Evolutionary conservation across 2,113 vertebrate genomes (phyloP).

Genomic region (Dicrurus megarhynchus): DNA sequence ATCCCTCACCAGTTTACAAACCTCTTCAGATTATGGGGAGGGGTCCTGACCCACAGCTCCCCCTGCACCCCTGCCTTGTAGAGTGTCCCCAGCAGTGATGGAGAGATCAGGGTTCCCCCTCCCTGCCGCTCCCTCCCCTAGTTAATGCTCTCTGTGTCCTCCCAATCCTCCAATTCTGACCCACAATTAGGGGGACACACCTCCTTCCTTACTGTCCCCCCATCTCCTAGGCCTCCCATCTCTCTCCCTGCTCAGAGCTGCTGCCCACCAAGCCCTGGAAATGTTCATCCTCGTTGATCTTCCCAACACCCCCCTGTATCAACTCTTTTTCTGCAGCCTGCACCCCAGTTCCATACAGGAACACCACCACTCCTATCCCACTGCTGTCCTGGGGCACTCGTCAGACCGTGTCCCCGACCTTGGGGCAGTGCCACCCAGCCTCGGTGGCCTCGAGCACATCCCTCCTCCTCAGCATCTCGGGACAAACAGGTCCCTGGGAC

Average conservation of each 20-base stretch:
- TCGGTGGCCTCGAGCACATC: neutral
- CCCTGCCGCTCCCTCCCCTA: neutral
- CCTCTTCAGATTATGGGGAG: neutral
- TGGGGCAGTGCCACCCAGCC: neutral
- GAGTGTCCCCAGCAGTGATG: neutral
- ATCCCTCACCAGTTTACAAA: neutral
- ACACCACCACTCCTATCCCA: neutral
- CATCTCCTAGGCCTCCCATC: neutral
- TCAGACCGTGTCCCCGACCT: neutral
- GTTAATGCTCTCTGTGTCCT: neutral
- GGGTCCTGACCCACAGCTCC: neutral
- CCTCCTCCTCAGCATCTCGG: neutral
- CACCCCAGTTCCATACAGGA: neutral
- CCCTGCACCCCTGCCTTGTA: neutral
- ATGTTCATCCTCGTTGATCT: neutral
- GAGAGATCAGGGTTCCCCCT: neutral
- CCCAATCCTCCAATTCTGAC: neutral
- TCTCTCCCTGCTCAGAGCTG: neutral
- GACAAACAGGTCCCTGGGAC: neutral
- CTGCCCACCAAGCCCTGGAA: neutral
- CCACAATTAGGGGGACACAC: neutral
- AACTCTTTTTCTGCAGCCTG: neutral
- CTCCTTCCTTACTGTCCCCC: neutral
- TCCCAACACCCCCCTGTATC: rapidly evolving
- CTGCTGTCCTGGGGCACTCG: neutral